These are phyloP conservation scores for Danio rerio DNA, from an alignment of 2,113 vertebrate species.

Conservation along the genomic window DNA sequence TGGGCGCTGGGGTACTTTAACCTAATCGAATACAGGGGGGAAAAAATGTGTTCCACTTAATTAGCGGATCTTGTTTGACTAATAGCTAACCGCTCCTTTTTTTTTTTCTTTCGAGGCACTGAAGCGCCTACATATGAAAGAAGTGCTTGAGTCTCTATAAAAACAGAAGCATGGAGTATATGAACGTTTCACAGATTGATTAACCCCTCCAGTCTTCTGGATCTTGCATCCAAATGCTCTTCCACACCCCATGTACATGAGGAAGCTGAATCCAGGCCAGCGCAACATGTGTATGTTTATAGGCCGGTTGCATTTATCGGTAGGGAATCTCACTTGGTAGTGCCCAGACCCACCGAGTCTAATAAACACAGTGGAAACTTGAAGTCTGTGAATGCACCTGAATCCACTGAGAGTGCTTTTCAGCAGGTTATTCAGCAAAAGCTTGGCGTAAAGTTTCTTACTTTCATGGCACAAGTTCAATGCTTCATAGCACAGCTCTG, in stretches of 20 bases:
- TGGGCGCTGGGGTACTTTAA: conserved; percentile 46
- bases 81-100: conserved; percentile 59
- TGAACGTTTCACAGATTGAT: conserved; percentile 40
- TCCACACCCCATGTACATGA: conserved; percentile 53
- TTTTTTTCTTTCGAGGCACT: conserved; percentile 63
- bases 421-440: conserved; percentile 68
- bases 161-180: conserved; percentile 38
- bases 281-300: conserved; percentile 78
- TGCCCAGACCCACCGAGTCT: conserved; percentile 72
- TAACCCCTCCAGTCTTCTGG: conserved; percentile 52
- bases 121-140: conserved; percentile 49
- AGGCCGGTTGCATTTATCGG: conserved; percentile 68
- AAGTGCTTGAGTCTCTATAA: conserved; percentile 55
- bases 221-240: conserved; percentile 12
- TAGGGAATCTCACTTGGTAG: conserved; percentile 76
- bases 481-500: conserved; percentile 47
- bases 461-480: conserved; percentile 48
- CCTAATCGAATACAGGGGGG: conserved; percentile 66
- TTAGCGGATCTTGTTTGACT: conserved; percentile 68
- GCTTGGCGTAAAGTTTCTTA: conserved; percentile 54
- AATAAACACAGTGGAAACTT: conserved; percentile 77
- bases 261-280: conserved; percentile 70
- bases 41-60: conserved; percentile 69
- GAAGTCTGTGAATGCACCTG: conserved; percentile 71
- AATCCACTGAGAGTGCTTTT: conserved; percentile 67